Evolutionary conservation across 2,888 invertebrate species (phyloP).

Genomic region (Acrocyrtus sp.): DNA sequence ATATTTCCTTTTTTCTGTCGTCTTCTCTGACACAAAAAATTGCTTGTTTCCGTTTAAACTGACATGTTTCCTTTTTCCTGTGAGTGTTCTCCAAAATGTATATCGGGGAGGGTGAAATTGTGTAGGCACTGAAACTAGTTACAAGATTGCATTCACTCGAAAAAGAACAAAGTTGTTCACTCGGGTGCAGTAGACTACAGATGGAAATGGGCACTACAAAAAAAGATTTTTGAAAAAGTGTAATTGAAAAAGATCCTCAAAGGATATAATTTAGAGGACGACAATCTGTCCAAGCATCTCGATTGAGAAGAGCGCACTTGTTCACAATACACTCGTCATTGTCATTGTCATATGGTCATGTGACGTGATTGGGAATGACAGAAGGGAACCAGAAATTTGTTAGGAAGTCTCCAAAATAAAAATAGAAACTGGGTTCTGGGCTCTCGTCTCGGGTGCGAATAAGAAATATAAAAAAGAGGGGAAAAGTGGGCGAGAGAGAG

Average conservation of each 20-base stretch:
- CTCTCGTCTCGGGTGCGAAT: neutral
- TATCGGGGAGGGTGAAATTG: neutral
- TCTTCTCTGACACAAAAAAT: constrained; percentile 14
- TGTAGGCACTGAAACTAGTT: neutral
- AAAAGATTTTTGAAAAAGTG: no score
- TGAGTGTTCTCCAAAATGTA: neutral
- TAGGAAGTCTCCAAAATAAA: no score
- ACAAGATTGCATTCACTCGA: neutral
- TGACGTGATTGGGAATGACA: constrained; percentile 43
- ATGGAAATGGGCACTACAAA: neutral
- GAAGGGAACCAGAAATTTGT: neutral
- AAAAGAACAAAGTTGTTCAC: neutral
- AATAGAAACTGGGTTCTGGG: neutral
- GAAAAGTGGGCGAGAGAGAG: constrained; percentile 6
- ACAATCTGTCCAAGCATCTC: constrained; percentile 23
- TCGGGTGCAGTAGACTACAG: neutral
- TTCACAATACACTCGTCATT: constrained; percentile 16
- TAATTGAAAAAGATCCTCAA: constrained; percentile 44
- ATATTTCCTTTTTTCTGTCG: neutral
- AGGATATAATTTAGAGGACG: constrained; percentile 36
- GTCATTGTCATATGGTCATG: constrained; percentile 31
- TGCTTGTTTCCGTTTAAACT: constrained; percentile 33
- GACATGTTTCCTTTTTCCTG: constrained; percentile 28
- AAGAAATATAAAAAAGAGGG: neutral
- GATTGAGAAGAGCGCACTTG: neutral